Conservation (phyloP, 2,797 vertebrate genomes). For the Stomatorhinus walkeri region DNA sequence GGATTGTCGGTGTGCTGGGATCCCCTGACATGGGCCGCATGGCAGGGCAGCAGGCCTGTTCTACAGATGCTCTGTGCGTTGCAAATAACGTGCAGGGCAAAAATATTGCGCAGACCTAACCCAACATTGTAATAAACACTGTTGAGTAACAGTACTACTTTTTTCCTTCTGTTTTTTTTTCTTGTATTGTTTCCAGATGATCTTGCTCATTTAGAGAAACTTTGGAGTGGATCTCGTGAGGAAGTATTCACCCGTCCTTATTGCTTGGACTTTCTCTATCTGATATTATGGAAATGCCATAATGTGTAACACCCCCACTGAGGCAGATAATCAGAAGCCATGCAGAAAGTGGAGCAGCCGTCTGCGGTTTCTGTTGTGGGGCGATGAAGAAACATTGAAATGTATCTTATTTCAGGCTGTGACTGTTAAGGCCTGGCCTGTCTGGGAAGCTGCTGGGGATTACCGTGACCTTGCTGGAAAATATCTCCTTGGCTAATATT, state of each 20-base stretch:
- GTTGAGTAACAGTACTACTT: not conserved
- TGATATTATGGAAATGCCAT: conserved; percentile 12
- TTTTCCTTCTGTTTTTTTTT: not conserved
- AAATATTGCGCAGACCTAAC: not conserved
- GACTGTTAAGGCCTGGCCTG: not conserved
- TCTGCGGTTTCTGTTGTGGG: not conserved
- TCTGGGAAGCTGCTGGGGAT: not conserved
- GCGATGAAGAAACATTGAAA: not conserved
- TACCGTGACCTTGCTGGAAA: not conserved
- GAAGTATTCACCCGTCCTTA: not conserved
- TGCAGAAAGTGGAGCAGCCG: not conserved
- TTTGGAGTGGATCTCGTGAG: not conserved
- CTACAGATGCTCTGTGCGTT: not conserved
- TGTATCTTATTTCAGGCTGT: not conserved
- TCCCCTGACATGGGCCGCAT: not conserved
- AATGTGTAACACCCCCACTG: not conserved
- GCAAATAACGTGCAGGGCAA: not conserved
- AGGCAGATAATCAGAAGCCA: not conserved
- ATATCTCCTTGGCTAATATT: not conserved
- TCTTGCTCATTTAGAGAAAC: not conserved
- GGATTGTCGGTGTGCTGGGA: not conserved
- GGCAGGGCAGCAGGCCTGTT: not conserved
- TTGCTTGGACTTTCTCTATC: not conserved
- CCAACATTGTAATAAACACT: not conserved
- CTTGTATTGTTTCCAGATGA: not conserved